A percentile compares a stretch with the other conserved stretches of the same genome.
These are phyloP conservation scores for Gandaritis pyraliata DNA, from an alignment of 2,888 invertebrate genomes.

Conservation along the genomic window DNA sequence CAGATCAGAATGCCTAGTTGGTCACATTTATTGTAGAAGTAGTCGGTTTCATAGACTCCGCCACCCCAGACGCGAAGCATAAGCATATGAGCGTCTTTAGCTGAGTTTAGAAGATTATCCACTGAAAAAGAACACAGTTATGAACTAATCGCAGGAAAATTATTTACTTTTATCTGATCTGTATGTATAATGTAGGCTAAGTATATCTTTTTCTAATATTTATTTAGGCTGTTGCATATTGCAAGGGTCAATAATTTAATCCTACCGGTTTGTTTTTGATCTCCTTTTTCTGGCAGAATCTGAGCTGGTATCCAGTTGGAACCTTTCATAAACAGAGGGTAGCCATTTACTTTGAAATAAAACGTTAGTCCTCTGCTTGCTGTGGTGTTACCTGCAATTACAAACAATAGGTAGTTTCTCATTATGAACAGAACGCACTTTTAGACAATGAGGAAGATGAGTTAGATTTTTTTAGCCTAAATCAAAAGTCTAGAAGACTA, in stretches of 20 bases:
- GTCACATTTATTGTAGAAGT: conserved; percentile 95
- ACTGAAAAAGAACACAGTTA: conserved; percentile 62
- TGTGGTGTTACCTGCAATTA: conserved; percentile 61
- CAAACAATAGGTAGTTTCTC: not conserved
- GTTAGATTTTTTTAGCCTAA: too few relatives aligned
- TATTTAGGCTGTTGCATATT: not conserved
- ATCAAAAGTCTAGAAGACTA: too few relatives aligned
- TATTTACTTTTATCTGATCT: too few relatives aligned
- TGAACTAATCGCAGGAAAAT: too few relatives aligned
- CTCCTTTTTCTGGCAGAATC: conserved; percentile 91
- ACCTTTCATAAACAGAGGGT: conserved; percentile 97
- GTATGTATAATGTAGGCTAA: too few relatives aligned
- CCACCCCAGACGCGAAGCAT: conserved; percentile 99
- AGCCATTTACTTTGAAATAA: conserved; percentile 93
- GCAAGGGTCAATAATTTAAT: not conserved
- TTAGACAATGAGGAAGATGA: too few relatives aligned
- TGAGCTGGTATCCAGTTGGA: conserved; percentile 97
- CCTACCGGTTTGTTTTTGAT: conserved; percentile 73
- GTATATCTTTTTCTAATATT: too few relatives aligned
- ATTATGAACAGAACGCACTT: not conserved
- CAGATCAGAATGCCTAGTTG: conserved; percentile 96
- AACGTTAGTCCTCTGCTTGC: conserved; percentile 88
- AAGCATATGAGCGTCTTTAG: conserved; percentile 93
- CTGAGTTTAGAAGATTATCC: conserved; percentile 86
- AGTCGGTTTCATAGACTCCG: conserved; percentile 96